Evolutionary conservation across 2,113 vertebrate genomes (phyloP).

Genomic region (Psittacara wagleri): DNA sequence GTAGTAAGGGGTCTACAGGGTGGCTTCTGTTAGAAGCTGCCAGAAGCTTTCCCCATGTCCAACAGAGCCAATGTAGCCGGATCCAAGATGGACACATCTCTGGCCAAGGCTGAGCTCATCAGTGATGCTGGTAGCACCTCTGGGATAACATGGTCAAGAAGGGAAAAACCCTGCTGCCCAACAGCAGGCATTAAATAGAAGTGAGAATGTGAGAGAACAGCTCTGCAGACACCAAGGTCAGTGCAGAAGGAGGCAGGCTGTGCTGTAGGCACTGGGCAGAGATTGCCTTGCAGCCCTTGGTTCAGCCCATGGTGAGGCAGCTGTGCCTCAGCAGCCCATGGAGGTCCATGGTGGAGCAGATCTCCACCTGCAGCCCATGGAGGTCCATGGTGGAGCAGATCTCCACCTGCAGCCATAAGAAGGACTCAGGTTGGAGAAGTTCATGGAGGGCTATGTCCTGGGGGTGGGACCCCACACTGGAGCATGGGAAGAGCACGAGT

Average conservation of each 20-base stretch:
- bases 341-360: accelerated
- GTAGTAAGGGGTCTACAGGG: not conserved
- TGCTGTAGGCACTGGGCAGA: accelerated
- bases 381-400: not conserved
- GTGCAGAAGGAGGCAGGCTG: not conserved
- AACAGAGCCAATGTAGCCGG: accelerated
- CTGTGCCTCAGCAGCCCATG: not conserved
- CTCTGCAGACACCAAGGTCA: not conserved
- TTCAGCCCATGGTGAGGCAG: not conserved
- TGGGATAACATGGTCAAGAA: not conserved
- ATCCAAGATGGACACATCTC: accelerated
- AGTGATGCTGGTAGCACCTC: accelerated
- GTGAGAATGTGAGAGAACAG: not conserved
- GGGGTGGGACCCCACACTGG: not conserved
- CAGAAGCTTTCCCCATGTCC: not conserved
- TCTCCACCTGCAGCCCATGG: not conserved
- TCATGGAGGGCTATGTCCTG: accelerated
- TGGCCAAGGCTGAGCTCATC: not conserved
- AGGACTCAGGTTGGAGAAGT: not conserved
- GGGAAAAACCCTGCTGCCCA: not conserved
- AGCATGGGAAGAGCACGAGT: not conserved
- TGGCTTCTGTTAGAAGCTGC: not conserved
- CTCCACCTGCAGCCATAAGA: not conserved
- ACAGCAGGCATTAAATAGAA: not conserved
- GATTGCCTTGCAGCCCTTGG: not conserved